Evolutionary conservation across 2,113 vertebrate species (phyloP), one percentile per base, ranked within the genome.

Genomic region (Manacus vitellinus): DNA sequence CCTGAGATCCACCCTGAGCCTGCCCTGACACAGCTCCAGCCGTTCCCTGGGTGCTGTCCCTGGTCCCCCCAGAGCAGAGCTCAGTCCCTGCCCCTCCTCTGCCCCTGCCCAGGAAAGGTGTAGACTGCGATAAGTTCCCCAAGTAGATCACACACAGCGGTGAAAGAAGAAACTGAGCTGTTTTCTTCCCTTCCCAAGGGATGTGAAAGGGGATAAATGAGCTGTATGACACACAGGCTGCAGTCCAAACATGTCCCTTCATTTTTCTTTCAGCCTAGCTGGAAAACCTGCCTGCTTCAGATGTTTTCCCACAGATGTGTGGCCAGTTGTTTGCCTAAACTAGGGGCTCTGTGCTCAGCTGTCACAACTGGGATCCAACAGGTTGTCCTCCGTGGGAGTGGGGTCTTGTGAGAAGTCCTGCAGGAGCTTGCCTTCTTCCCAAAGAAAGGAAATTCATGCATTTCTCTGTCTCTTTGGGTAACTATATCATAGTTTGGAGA

Each of bases 401-500:
- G 12, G 15, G 10, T 49, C 33, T 79, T 33, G 24, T 14, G 14
- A 27, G 75, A 59, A 77, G 28, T n/a, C 20, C 11, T 5, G 0
- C 5, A 23, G 19, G 43, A 61, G 12, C 12, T 68, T 49, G 52
- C 16, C 14, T 18, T 72, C 13, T 31, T 72, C 72, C 52, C 41
- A 58, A n/a, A 68, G 43, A 46, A 49, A 67, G 33, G 21, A 75
- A 44, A 37, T 46, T 10, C 0, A 0, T 8, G 7, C 10, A 11
- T 52, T 41, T 41, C 39, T 41, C 39, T 41, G 39, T 41, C 37
- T 84, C n/a, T 43, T 65, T 27, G 20, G 35, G 35, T 61, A 54
- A 56, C 39, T 19, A 2, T 14, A 33, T 47, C 0, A 0, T 4
- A 28, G 19, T 10, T 6, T 2, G 30, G 19, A 43, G 30, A 39